Base-by-base conservation (phyloP, 1,140 invertebrate species). In the Drosophila equinoxialis region DNA sequence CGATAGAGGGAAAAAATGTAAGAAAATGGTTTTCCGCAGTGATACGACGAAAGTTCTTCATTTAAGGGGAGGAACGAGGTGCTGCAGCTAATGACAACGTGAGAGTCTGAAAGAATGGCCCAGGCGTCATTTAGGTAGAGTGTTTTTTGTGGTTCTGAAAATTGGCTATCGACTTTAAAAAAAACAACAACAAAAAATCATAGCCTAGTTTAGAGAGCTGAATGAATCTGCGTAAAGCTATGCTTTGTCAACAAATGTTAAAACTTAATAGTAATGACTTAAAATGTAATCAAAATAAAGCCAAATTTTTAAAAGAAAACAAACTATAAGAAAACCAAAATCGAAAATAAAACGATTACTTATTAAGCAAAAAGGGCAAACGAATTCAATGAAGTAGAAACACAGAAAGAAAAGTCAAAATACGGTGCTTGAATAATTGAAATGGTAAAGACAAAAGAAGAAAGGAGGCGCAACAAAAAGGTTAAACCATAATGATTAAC, bases 31-130 rank as follows among this genome's bases (percentile, higher is more conserved):
- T 72, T 30, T 39, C 10, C 39, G 51, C 20, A 42, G 55, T 57
- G 30, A 55, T 48, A 55, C 65, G 48, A 26, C 45, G 30, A 20
- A 45, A 64, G 61, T 68, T 74, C 68, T 66, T 74, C 68, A 65
- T 71, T 71, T 77, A 17, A 77, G 74, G 33, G 71, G 26, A 51
- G 74, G 30, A 30, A 62, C 64, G 48, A 57, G 59, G 65, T 35
- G 66, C 65, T 57, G 39, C 37, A 70, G 73, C 84, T 87, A 87
- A 87, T 89, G 84, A 89, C 80, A 86, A 39, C 6, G 26, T 26
- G 13, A 61, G 30, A 37, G 17, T 35, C 14, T 45, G 26, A 59
- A 20, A 62, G 30, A 33, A 26, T 20, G 23, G 23, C 8, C 17
- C 14, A 51, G n/a, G 20, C 45, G 20, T 51, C 45, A 51, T 51